These are phyloP conservation scores for Chiridota heheva DNA, from an alignment of 35 echinoderm and acorn worm species.

Conservation along the genomic window DNA sequence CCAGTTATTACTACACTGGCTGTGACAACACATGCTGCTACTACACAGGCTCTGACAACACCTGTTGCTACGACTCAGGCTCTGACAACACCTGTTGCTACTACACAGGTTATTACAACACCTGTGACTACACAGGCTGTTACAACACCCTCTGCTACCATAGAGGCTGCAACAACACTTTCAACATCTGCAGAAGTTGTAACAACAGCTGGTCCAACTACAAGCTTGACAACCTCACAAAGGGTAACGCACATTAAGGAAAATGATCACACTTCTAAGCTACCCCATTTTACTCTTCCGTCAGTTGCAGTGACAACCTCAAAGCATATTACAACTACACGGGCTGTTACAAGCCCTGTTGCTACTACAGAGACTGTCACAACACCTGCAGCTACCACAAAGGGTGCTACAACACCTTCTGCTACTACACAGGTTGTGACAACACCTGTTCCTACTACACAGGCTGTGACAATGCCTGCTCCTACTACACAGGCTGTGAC, in stretches of 20 bases:
- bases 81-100: not conserved
- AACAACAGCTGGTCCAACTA: slow-evolving; percentile 28
- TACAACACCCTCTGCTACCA: slow-evolving; percentile 20
- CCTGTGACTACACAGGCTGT: not conserved
- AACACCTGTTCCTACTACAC: not conserved
- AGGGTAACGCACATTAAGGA: not conserved
- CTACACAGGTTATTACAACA: slow-evolving; percentile 4
- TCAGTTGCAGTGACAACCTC: not conserved
- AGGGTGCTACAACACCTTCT: not conserved
- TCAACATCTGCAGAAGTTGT: not conserved
- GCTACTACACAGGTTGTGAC: no score
- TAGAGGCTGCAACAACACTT: not conserved
- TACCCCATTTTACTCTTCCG: no score
- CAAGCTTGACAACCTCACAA: not conserved
- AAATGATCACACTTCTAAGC: no score
- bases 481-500: slow-evolving; percentile 24
- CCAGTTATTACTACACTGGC: not conserved
- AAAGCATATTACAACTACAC: not conserved
- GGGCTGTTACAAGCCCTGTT: not conserved
- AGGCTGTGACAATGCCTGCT: not conserved
- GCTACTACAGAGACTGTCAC: not conserved
- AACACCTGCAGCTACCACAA: not conserved
- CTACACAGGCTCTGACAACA: slow-evolving; percentile 22
- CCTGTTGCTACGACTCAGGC: not conserved
- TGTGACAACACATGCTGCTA: not conserved